These are phyloP conservation scores for Fulmarus glacialis DNA, from an alignment of 2,113 vertebrate genomes.

Conservation along the genomic window DNA sequence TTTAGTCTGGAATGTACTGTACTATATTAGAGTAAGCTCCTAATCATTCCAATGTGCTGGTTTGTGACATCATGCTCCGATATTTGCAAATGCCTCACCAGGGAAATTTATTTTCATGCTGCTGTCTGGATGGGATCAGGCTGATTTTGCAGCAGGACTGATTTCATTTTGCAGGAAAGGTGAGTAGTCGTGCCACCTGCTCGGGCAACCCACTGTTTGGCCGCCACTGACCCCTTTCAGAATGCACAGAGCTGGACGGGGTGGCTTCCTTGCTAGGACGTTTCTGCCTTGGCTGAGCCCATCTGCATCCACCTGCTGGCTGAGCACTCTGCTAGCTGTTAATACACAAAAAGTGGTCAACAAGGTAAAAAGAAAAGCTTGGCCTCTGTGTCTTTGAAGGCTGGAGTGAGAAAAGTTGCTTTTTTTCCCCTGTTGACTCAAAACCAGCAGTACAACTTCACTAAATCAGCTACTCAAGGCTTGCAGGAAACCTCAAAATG, in stretches of 20 bases:
- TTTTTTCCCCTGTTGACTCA: neutral
- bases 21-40: neutral
- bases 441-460: neutral
- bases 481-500: neutral
- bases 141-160: neutral
- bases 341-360: neutral
- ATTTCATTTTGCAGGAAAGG: neutral
- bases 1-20: neutral
- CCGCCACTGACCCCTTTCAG: neutral
- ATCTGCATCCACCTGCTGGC: neutral
- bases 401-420: neutral
- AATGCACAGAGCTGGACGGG: neutral
- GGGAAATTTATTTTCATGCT: neutral
- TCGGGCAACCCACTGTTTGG: neutral
- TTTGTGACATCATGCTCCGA: neutral
- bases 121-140: neutral
- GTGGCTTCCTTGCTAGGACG: rapidly evolving
- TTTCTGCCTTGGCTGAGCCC: neutral
- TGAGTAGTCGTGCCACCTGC: rapidly evolving
- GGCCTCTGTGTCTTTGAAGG: neutral
- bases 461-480: neutral
- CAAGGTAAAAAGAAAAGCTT: neutral
- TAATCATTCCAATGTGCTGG: neutral
- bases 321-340: neutral
- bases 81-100: neutral